Conservation (phyloP, 2,888 invertebrate genomes). For the Eupithecia pulchellata region DNA sequence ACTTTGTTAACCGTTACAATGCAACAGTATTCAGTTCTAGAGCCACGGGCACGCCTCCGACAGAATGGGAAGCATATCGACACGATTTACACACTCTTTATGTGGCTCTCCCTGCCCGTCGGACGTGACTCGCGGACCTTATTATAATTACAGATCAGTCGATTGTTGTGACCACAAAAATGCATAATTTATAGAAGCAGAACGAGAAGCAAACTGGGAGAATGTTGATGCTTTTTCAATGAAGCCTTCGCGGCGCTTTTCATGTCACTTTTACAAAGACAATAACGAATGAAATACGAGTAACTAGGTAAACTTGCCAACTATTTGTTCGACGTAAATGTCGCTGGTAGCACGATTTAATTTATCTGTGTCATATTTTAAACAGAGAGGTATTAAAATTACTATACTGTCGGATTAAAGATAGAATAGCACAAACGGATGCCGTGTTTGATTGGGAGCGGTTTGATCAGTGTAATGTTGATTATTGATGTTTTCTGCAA, state of each 20-base stretch:
- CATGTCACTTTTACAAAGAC: constrained; percentile 68
- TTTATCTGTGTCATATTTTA: constrained; percentile 39
- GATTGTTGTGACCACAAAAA: constrained; percentile 79
- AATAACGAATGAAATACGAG: constrained; percentile 55
- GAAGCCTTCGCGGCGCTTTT: constrained; percentile 62
- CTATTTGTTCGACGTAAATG: constrained; percentile 58
- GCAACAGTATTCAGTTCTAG: constrained; percentile 58
- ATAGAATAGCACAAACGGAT: constrained; percentile 41
- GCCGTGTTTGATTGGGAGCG: constrained; percentile 39
- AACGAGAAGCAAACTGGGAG: constrained; percentile 64
- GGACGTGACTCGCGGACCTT: constrained; percentile 74
- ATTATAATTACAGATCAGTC: constrained; percentile 83
- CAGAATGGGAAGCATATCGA: constrained; percentile 62
- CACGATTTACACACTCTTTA: constrained; percentile 57
- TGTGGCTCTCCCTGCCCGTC: constrained; percentile 59
- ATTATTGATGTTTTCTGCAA: constrained; percentile 47
- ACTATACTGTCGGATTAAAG: constrained; percentile 39
- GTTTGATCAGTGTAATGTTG: constrained; percentile 40
- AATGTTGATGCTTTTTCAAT: constrained; percentile 62
- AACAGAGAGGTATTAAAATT: constrained; percentile 40
- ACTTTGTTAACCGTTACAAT: constrained; percentile 64
- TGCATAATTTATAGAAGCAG: constrained; percentile 81
- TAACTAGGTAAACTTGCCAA: constrained; percentile 53
- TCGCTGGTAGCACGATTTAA: constrained; percentile 49
- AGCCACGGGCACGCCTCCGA: constrained; percentile 60